Conservation (phyloP, 2,797 vertebrate species). For the Acipenser oxyrinchus region DNA sequence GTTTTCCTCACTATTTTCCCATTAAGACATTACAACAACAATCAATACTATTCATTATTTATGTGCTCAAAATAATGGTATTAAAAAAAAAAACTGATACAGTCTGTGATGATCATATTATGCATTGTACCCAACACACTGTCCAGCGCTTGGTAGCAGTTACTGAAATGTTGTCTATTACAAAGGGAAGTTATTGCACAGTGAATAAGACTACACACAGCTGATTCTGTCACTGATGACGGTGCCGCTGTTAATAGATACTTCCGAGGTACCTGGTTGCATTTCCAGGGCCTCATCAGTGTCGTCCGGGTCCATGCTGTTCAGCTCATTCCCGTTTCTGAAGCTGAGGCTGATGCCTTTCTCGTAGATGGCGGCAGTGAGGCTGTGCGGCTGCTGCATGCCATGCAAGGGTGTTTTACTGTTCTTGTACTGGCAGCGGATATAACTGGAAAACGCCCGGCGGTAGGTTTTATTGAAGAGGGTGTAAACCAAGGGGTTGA, state of each 20-base stretch:
- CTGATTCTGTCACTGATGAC: slow-evolving; percentile 75
- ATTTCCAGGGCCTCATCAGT: slow-evolving; percentile 65
- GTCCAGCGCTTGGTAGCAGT: not conserved
- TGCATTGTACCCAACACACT: not conserved
- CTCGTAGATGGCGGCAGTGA: slow-evolving; percentile 44
- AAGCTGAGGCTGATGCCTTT: slow-evolving; percentile 70
- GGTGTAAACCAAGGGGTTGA: slow-evolving; percentile 94
- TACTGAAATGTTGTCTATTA: not conserved
- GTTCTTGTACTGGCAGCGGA: slow-evolving; percentile 73
- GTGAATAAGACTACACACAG: slow-evolving; percentile 66
- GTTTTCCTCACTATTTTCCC: too few species aligned
- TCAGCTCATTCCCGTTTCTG: slow-evolving; percentile 52
- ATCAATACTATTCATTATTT: not conserved
- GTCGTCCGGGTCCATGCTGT: slow-evolving; percentile 59
- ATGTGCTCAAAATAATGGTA: not conserved
- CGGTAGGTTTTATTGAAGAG: slow-evolving; percentile 96
- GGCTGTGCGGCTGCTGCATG: slow-evolving; percentile 44
- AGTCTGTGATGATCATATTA: not conserved
- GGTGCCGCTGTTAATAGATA: slow-evolving; percentile 73
- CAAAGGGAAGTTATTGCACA: not conserved
- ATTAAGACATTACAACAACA: too few species aligned
- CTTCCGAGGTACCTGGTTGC: slow-evolving; percentile 57
- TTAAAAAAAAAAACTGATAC: not conserved
- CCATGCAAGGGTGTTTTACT: slow-evolving; percentile 53
- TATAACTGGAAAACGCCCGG: slow-evolving; percentile 89